A percentile compares a stretch with the other conserved stretches of the same genome.
Evolutionary conservation across 2,113 vertebrate genomes (phyloP).

Genomic region (Bucco capensis): DNA sequence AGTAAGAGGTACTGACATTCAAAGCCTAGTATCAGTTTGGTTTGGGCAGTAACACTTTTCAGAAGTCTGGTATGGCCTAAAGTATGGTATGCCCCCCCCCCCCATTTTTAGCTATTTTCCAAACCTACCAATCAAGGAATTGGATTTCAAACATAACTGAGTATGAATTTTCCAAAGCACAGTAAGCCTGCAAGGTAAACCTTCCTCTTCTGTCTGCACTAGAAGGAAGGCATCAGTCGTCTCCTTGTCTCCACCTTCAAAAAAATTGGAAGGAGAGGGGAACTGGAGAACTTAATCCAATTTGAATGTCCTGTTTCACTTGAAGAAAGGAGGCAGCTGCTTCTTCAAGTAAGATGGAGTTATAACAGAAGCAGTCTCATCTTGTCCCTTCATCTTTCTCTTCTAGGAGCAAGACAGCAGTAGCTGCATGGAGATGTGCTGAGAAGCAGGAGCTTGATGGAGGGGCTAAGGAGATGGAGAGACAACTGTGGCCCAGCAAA

Average conservation of each 20-base stretch:
- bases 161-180: neutral
- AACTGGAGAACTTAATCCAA: neutral
- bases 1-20: neutral
- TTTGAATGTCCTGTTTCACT: neutral
- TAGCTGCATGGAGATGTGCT: neutral
- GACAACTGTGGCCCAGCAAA: too few relatives aligned
- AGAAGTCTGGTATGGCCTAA: neutral
- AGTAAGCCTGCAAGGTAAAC: neutral
- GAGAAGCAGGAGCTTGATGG: neutral
- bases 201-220: neutral
- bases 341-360: neutral
- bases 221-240: fast-evolving
- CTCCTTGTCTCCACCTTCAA: neutral
- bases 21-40: neutral
- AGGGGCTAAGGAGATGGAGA: too few relatives aligned
- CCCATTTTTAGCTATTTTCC: neutral
- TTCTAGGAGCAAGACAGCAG: neutral
- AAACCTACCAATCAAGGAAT: neutral
- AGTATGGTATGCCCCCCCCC: neutral
- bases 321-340: neutral
- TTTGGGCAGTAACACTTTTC: neutral
- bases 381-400: neutral
- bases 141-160: neutral
- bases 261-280: neutral
- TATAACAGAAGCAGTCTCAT: neutral